These are phyloP conservation scores for Strix uralensis DNA, from an alignment of 2,113 vertebrate genomes.

Conservation along the genomic window DNA sequence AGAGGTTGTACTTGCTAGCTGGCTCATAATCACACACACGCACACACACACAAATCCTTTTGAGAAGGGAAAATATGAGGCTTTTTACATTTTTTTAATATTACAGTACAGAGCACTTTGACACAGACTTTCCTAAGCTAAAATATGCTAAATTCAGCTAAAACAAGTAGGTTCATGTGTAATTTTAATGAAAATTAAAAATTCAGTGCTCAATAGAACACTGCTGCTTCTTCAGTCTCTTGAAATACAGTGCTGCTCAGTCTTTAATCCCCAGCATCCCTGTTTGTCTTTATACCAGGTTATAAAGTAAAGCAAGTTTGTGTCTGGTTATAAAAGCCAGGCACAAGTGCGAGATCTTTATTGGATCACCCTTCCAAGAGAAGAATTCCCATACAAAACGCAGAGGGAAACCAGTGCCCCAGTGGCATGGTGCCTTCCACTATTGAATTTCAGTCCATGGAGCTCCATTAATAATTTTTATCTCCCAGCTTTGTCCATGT, in stretches of 20 bases:
- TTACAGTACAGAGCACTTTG: background rate
- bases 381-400: background rate
- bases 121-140: background rate
- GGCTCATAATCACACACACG: background rate
- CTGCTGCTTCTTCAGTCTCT: background rate
- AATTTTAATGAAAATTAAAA: background rate
- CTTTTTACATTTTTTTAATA: background rate
- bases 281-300: background rate
- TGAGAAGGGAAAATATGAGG: background rate
- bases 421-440: background rate
- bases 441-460: background rate
- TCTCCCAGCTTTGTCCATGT: background rate
- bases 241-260: background rate
- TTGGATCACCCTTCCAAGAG: background rate
- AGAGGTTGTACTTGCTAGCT: background rate
- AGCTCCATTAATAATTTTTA: background rate
- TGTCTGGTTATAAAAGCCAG: background rate
- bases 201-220: fast-evolving
- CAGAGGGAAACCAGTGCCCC: background rate
- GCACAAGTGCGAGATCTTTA: background rate
- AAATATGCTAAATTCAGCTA: background rate
- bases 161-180: background rate
- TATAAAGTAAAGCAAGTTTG: background rate
- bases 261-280: background rate
- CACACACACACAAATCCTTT: background rate